These are phyloP conservation scores for Ooceraea biroi DNA, from an alignment of 1,140 invertebrate genomes.

Conservation along the genomic window DNA sequence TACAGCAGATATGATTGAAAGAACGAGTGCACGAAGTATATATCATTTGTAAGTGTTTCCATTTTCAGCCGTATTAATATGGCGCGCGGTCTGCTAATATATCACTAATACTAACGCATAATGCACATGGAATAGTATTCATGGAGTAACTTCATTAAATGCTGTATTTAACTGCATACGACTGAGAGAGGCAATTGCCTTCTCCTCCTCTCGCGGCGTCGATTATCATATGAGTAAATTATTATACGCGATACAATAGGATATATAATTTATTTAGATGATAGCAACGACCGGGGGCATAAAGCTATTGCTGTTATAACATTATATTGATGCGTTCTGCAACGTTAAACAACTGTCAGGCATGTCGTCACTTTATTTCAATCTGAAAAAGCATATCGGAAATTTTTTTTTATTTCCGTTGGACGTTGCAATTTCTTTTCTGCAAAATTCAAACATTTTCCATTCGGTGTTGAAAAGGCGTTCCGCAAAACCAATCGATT, in stretches of 20 bases:
- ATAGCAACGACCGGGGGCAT: conserved; percentile 2
- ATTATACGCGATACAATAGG: conserved; percentile 29
- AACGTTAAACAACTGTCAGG: not conserved
- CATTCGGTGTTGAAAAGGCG: not conserved
- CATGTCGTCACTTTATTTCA: not conserved
- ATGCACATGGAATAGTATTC: conserved; percentile 21
- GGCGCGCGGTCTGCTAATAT: not conserved
- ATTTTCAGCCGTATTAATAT: not conserved
- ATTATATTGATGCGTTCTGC: not conserved
- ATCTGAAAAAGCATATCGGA: not conserved
- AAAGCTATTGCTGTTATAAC: conserved; percentile 40
- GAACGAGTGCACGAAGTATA: conserved; percentile 3
- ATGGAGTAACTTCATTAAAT: conserved; percentile 48
- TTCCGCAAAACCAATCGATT: not conserved
- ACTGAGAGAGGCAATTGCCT: not conserved
- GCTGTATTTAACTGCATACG: conserved; percentile 22
- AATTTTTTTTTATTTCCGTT: not conserved
- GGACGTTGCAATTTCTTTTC: not conserved
- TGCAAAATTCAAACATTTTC: too few species aligned
- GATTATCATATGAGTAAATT: conserved; percentile 53
- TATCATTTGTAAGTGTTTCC: conserved; percentile 22
- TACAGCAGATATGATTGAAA: conserved; percentile 1
- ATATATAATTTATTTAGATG: conserved; percentile 41
- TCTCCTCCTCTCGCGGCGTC: conserved; percentile 27
- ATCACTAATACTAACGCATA: conserved; percentile 12